phyloP scores from a whole-genome alignment of 2,113 vertebrate genomes.

The Copsychus sechellarum region DNA sequence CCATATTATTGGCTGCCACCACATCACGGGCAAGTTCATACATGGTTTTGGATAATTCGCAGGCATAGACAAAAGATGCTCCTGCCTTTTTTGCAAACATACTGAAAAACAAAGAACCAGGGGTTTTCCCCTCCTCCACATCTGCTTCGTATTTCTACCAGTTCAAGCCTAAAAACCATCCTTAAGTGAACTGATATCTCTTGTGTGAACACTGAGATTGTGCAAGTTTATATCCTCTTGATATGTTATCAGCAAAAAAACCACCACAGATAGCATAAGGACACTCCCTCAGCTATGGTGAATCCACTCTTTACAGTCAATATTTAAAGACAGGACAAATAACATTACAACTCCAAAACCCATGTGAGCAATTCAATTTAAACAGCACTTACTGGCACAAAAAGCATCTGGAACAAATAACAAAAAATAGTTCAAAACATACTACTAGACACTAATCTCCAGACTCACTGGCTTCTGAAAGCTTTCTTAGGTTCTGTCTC shows the following conservation, averaged over 20 bases:
- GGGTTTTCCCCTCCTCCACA: not conserved
- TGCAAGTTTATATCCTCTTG: not conserved
- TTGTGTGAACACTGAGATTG: not conserved
- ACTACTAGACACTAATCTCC: not conserved
- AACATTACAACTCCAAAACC: not conserved
- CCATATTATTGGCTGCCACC: constrained; percentile 88
- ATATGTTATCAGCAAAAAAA: not conserved
- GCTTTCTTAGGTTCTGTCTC: not conserved
- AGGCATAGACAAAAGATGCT: constrained; percentile 87
- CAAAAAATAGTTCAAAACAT: not conserved
- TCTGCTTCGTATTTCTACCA: not conserved
- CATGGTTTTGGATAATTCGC: constrained; percentile 97
- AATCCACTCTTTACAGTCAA: not conserved
- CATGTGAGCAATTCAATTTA: not conserved
- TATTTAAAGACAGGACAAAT: not conserved
- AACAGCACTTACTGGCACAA: not conserved
- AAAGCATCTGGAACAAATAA: not conserved
- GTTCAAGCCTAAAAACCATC: not conserved
- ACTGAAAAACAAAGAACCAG: constrained; percentile 69
- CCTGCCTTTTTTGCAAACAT: constrained; percentile 95
- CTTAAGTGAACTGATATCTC: not conserved
- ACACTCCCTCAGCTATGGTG: not conserved
- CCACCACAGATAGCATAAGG: not conserved
- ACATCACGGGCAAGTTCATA: constrained; percentile 92
- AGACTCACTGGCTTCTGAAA: not conserved